These are phyloP conservation scores for Artibeus lituratus DNA, from an alignment of 2,797 vertebrate species.

Conservation along the genomic window DNA sequence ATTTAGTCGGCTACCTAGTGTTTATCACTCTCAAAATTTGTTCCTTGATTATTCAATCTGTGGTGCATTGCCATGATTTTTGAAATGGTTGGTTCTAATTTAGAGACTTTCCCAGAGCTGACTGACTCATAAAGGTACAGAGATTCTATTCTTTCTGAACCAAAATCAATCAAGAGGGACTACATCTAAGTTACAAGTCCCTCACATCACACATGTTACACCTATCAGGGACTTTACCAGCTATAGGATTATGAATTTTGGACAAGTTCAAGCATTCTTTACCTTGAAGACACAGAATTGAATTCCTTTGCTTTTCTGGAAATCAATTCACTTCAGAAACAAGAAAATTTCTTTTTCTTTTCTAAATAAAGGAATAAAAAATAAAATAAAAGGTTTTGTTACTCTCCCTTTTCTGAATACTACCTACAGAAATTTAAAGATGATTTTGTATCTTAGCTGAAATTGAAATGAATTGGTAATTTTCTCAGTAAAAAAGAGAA, in stretches of 20 bases:
- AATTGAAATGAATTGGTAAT: background rate
- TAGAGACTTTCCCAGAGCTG: background rate
- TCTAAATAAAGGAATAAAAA: background rate
- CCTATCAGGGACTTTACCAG: background rate
- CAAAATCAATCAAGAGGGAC: background rate
- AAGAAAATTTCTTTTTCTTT: background rate
- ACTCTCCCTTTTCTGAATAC: background rate
- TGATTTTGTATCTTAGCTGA: background rate
- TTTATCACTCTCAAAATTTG: background rate
- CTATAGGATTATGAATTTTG: background rate
- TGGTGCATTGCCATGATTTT: background rate
- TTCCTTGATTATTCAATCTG: background rate
- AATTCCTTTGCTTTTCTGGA: background rate
- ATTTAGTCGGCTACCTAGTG: background rate
- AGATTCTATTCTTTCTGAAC: background rate
- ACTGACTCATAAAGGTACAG: background rate
- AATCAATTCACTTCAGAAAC: constrained; percentile 18
- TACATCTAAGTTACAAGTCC: background rate
- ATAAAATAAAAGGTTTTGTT: background rate
- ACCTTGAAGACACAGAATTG: background rate
- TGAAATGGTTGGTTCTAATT: background rate
- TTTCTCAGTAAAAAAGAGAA: background rate
- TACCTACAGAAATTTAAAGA: background rate
- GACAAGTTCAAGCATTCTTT: background rate
- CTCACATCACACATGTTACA: background rate